phyloP scores from a whole-genome alignment of 1,140 invertebrate genomes.

The Calycopis cecrops region DNA sequence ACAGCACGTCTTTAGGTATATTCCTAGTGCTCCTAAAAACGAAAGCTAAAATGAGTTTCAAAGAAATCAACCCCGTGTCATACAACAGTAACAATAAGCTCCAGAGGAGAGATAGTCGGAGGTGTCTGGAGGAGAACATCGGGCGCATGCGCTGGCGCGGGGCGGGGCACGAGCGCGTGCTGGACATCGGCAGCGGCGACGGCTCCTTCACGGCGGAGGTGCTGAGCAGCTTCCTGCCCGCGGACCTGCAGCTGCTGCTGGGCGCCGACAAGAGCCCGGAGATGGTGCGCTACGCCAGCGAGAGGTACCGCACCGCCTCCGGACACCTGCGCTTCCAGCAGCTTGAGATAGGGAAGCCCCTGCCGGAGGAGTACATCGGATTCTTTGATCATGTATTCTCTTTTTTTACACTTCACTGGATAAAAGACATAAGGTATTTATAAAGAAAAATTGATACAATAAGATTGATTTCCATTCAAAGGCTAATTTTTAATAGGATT shows the following conservation, averaged over 20 bases:
- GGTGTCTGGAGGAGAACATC: background rate
- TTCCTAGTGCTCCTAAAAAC: no score
- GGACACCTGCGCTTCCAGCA: background rate
- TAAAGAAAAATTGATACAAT: no score
- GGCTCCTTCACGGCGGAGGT: background rate
- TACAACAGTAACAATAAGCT: background rate
- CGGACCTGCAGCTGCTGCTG: background rate
- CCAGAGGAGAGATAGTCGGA: background rate
- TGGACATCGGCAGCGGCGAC: constrained; percentile 3
- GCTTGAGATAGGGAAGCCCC: background rate
- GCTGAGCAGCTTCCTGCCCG: background rate
- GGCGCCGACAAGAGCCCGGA: background rate
- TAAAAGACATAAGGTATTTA: background rate
- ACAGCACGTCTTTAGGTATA: no score
- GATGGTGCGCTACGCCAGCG: background rate
- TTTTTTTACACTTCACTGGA: background rate
- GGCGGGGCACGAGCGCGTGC: background rate
- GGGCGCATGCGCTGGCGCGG: background rate
- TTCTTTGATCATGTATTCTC: constrained; percentile 1
- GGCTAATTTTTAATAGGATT: no score
- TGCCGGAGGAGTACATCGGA: background rate
- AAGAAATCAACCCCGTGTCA: background rate
- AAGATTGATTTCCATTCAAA: no score
- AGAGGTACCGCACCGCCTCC: background rate
- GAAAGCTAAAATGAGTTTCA: no score